These are phyloP conservation scores for Brachylomia viminalis DNA, from an alignment of 2,888 invertebrate genomes.

Conservation along the genomic window DNA sequence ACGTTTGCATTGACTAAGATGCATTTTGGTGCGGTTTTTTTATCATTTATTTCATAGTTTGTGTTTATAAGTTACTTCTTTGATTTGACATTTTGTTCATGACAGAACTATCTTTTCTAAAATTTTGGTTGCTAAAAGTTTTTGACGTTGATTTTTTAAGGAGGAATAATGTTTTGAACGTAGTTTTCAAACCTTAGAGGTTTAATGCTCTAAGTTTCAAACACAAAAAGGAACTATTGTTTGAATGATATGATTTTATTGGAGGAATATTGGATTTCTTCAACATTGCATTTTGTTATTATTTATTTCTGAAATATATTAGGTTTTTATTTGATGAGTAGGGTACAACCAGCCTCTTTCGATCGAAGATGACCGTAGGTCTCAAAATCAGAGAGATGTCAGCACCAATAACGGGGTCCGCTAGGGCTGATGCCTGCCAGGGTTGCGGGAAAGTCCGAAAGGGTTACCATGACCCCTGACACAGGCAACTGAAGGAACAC, in stretches of 20 bases:
- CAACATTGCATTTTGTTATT: too few relatives aligned
- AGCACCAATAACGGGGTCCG: too few relatives aligned
- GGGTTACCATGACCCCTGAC: too few relatives aligned
- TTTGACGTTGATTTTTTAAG: conserved; percentile 15
- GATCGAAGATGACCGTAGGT: not conserved
- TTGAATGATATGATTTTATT: not conserved
- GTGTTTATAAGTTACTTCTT: conserved; percentile 47
- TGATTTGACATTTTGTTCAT: conserved; percentile 49
- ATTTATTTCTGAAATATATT: too few relatives aligned
- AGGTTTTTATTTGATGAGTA: too few relatives aligned
- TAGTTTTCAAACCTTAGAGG: too few relatives aligned
- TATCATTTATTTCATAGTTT: conserved; percentile 49
- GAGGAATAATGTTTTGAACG: conserved; percentile 1
- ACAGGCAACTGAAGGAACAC: too few relatives aligned
- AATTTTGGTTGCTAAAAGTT: not conserved
- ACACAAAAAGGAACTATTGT: not conserved
- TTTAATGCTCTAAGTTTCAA: too few relatives aligned
- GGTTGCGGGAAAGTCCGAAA: too few relatives aligned
- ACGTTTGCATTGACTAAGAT: conserved; percentile 13
- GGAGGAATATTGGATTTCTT: not conserved
- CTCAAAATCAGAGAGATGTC: too few relatives aligned
- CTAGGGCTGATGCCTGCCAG: too few relatives aligned
- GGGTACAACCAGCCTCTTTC: too few relatives aligned
- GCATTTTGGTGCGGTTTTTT: conserved; percentile 56
- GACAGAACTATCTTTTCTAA: conserved; percentile 53